Conservation (phyloP, 1,140 invertebrate species). For the Drosophila saltans region DNA sequence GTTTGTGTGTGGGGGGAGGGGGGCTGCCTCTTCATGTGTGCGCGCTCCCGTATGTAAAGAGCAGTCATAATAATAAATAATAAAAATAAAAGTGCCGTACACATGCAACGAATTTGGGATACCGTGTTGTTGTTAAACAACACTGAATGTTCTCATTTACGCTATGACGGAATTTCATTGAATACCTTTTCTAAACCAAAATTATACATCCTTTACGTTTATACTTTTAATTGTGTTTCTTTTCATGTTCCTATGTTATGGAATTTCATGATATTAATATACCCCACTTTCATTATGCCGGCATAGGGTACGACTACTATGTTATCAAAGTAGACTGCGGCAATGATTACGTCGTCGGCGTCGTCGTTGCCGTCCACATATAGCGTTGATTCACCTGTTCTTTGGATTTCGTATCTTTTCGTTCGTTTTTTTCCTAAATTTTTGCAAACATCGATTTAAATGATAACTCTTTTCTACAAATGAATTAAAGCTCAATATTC, state of each 20-base stretch:
- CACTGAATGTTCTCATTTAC: too few species aligned
- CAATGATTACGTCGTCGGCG: constrained; percentile 16
- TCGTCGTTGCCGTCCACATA: neutral
- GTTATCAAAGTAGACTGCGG: constrained; percentile 11
- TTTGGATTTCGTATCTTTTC: constrained; percentile 7
- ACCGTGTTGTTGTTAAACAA: neutral
- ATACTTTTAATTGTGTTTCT: too few species aligned
- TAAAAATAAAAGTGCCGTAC: constrained; percentile 56
- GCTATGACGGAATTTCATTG: too few species aligned
- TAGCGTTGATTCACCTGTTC: neutral
- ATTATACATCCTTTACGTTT: too few species aligned
- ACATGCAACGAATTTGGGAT: constrained; percentile 14
- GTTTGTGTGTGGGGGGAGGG: constrained; percentile 1
- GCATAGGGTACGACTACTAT: constrained; percentile 5
- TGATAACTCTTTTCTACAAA: neutral
- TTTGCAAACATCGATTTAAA: neutral
- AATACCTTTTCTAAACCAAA: too few species aligned
- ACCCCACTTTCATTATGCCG: neutral
- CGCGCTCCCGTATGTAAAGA: constrained; percentile 21
- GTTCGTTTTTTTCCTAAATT: neutral
- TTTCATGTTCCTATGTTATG: too few species aligned
- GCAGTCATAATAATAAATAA: constrained; percentile 75
- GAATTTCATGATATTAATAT: neutral
- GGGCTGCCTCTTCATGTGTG: neutral
- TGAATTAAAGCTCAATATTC: neutral